Percentiles rank a stretch among this genome's conserved stretches.
These are phyloP conservation scores for Platichthys stellatus DNA, from an alignment of 2,113 vertebrate genomes.

Conservation along the genomic window DNA sequence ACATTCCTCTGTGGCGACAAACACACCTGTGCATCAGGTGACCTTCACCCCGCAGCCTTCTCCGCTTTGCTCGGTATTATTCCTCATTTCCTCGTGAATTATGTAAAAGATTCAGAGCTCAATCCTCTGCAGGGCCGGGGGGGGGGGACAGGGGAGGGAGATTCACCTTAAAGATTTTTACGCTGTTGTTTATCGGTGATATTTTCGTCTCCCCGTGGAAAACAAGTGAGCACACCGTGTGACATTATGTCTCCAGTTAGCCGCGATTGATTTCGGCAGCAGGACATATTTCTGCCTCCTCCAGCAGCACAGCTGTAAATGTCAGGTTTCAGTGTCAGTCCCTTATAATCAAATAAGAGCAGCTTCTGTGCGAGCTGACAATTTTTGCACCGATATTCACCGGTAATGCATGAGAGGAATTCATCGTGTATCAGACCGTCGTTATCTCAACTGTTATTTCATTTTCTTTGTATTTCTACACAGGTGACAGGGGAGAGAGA, in stretches of 20 bases:
- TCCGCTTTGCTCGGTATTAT: background rate
- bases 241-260: slow-evolving; percentile 32
- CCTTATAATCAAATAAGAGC: slow-evolving; percentile 17
- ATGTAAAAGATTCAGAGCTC: slow-evolving; percentile 15
- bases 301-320: slow-evolving; percentile 31
- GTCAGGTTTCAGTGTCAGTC: slow-evolving; percentile 19
- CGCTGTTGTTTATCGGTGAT: slow-evolving; percentile 17
- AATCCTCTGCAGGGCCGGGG: background rate
- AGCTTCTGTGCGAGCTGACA: background rate
- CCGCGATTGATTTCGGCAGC: slow-evolving; percentile 36
- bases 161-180: slow-evolving; percentile 18
- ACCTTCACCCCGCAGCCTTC: slow-evolving; percentile 8
- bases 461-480: background rate
- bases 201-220: slow-evolving; percentile 13
- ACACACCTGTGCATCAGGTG: slow-evolving; percentile 2
- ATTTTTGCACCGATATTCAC: background rate
- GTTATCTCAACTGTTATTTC: background rate
- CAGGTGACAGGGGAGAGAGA: background rate
- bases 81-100: background rate
- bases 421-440: background rate
- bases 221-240: slow-evolving; percentile 25
- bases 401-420: background rate
- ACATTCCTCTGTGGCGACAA: background rate
- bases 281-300: slow-evolving; percentile 19
- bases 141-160: background rate